Evolutionary conservation across 2,888 invertebrate genomes (phyloP), one percentile per base, ranked within the genome.

Genomic region (Chrysolina haemoptera): DNA sequence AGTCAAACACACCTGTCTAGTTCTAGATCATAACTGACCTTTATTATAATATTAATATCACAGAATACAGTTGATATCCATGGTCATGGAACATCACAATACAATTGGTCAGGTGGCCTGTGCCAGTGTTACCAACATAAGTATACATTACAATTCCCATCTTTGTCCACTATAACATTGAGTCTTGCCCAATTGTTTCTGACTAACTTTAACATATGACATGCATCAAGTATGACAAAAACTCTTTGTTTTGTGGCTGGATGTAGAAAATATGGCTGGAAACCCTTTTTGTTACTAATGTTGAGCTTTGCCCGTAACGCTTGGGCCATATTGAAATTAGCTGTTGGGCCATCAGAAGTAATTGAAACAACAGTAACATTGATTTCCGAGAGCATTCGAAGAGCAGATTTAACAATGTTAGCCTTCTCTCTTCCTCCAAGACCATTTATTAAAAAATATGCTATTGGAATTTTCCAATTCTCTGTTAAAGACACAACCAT

Each of bases 121-220:
- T n/a, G n/a, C n/a, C n/a, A n/a, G n/a, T n/a, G n/a, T n/a, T n/a
- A n/a, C n/a, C n/a, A n/a, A n/a, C n/a, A n/a, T n/a, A n/a, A n/a
- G n/a, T n/a, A n/a, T n/a, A n/a, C n/a, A n/a, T n/a, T n/a, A n/a
- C n/a, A n/a, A n/a, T n/a, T n/a, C n/a, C n/a, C n/a, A n/a, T n/a
- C n/a, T n/a, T 4, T 18, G 62, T 75, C 70, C 14, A 63, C n/a
- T 48, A 80, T 16, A 66, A 41, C 66, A 73, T 75, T 76, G 22
- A 73, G 18, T 3, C 20, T 65, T 8, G 74, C 80, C 14, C 80
- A 70, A 55, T 75, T 74, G 68, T 82, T 83, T 70, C 82, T 71
- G 11, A 79, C 72, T 43, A 83, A 71, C 72, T 82, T 83, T 10
- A 82, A 11, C 82, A 82, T 83, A 69, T 83, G 82, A 63, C 79